Percentiles rank a stretch among this genome's conserved stretches.
phyloP scores from a whole-genome alignment of 2,888 invertebrate species.

The Pollenia griseotomentosa region DNA sequence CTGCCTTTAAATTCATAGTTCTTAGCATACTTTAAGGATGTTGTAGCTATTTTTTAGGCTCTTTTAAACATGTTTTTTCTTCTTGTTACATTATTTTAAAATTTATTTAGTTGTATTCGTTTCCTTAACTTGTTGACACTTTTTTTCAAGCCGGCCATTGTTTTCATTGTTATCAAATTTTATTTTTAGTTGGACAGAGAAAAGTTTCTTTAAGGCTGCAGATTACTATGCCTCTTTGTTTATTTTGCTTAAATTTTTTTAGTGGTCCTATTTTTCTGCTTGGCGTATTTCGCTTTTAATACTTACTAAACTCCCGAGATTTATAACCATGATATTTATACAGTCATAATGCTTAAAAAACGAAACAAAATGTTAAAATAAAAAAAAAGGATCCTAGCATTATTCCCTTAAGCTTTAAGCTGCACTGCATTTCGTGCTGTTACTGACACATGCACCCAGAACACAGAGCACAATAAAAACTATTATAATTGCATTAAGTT shows the following conservation, averaged over 20 bases:
- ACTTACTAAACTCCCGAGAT: conserved; percentile 59
- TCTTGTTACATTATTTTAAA: conserved; percentile 25
- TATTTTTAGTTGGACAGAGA: background rate
- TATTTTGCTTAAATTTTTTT: conserved; percentile 15
- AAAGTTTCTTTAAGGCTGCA: conserved; percentile 25
- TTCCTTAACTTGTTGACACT: conserved; percentile 32
- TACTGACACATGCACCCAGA: conserved; percentile 24
- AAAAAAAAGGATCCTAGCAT: background rate
- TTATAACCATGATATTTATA: conserved; percentile 63
- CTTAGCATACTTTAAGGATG: background rate
- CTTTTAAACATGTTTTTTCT: background rate
- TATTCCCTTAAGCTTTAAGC: conserved; percentile 41
- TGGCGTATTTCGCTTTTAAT: conserved; percentile 15
- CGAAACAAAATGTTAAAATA: conserved; percentile 9
- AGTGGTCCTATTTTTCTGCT: conserved; percentile 34
- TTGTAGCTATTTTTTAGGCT: background rate
- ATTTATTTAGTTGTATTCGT: conserved; percentile 7
- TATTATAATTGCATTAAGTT: conserved; percentile 65
- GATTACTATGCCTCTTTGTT: conserved; percentile 8
- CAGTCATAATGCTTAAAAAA: conserved; percentile 5
- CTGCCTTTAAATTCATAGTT: too few relatives aligned
- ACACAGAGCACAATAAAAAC: conserved; percentile 39
- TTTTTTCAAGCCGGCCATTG: conserved; percentile 16
- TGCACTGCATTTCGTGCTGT: conserved; percentile 29
- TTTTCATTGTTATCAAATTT: conserved; percentile 8